phyloP scores from a whole-genome alignment of 1,140 invertebrate genomes.

The Trichomalopsis sarcophagae region DNA sequence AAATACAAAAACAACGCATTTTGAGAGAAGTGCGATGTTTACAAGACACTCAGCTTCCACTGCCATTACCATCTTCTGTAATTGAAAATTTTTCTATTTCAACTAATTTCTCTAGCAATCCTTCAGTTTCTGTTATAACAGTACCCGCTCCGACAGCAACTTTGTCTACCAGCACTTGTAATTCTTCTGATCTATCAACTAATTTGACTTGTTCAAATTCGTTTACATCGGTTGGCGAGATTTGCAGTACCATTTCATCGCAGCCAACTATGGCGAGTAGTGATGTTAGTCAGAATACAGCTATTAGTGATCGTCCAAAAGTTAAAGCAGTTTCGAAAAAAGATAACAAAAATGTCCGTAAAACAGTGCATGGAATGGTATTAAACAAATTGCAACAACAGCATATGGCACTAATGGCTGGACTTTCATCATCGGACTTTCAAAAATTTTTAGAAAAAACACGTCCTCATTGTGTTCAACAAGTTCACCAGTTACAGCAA shows the following conservation, averaged over 20 bases:
- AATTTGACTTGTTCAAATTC: conserved; percentile 52
- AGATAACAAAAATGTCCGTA: conserved; percentile 79
- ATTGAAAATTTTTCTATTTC: conserved; percentile 61
- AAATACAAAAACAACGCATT: conserved; percentile 45
- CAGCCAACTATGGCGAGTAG: conserved; percentile 72
- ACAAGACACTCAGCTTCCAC: conserved; percentile 51
- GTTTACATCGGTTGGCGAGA: conserved; percentile 11
- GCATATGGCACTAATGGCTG: conserved; percentile 65
- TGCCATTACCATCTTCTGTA: conserved; percentile 55
- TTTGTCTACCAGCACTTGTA: conserved; percentile 56
- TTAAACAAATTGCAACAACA: conserved; percentile 65
- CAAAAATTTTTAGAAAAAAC: conserved; percentile 71
- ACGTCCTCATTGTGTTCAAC: conserved; percentile 73
- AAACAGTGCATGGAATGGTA: conserved; percentile 65
- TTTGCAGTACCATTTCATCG: conserved; percentile 54
- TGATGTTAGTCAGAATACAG: conserved; percentile 79
- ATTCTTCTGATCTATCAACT: conserved; percentile 51
- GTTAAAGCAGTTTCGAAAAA: conserved; percentile 87
- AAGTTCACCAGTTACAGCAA: conserved; percentile 71
- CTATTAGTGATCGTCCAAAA: conserved; percentile 87
- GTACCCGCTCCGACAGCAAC: conserved; percentile 59
- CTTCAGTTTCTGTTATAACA: conserved; percentile 53
- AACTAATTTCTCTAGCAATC: conserved; percentile 53
- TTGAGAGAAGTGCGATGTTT: conserved; percentile 45
- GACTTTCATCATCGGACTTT: conserved; percentile 70